Conservation (phyloP, 1,140 invertebrate genomes). For the Drosophila saltans region DNA sequence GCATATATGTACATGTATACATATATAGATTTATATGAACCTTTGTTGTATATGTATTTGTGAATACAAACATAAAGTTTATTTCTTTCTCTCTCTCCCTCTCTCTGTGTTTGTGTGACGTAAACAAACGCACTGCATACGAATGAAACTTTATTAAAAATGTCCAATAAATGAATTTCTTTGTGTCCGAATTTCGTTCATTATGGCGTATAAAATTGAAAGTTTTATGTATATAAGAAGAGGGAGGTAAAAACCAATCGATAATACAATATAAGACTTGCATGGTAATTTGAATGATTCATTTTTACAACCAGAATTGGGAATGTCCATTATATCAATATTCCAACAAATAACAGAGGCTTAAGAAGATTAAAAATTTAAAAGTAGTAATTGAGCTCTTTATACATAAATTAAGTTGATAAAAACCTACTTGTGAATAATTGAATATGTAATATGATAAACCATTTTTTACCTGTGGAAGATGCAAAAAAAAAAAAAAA, state of each 20-base stretch:
- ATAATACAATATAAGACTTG: slow-evolving; percentile 29
- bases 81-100: no score
- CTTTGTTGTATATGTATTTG: slow-evolving; percentile 33
- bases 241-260: slow-evolving; percentile 15
- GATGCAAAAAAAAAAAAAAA: no score
- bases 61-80: not conserved
- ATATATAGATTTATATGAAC: slow-evolving; percentile 26
- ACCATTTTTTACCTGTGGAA: no score
- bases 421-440: not conserved
- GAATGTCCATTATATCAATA: not conserved
- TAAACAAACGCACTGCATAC: slow-evolving; percentile 55
- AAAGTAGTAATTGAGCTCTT: not conserved
- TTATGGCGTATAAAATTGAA: slow-evolving; percentile 57
- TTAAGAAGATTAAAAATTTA: not conserved
- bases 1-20: slow-evolving; percentile 12
- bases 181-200: slow-evolving; percentile 62
- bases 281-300: slow-evolving; percentile 6
- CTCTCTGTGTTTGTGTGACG: slow-evolving; percentile 25
- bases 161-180: slow-evolving; percentile 50
- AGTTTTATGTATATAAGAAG: slow-evolving; percentile 5
- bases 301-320: not conserved
- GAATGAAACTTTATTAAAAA: slow-evolving; percentile 66
- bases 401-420: not conserved
- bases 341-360: slow-evolving; percentile 7
- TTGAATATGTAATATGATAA: not conserved